A percentile compares a stretch with the other conserved stretches of the same genome.
Conservation (phyloP, 2,113 vertebrate species). For the Neodon shergylaensis region DNA sequence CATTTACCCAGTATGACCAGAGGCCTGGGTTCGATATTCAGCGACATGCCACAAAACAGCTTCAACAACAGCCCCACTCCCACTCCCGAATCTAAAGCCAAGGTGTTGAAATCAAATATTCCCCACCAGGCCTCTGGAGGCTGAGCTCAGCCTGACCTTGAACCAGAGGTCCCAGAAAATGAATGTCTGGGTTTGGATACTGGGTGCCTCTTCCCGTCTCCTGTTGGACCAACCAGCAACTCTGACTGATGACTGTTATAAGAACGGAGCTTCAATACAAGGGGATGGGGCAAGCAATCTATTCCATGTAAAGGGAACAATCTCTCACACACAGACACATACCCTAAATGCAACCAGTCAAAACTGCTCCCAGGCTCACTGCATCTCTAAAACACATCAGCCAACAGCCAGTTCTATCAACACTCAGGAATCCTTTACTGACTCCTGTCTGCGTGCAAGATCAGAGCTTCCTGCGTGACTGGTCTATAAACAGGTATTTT, state of each 20-base stretch:
- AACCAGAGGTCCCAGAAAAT: too few species aligned
- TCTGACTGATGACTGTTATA: not conserved
- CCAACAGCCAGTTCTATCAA: not conserved
- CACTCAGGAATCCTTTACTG: not conserved
- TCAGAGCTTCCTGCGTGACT: not conserved
- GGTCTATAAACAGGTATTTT: not conserved
- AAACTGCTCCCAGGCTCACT: not conserved
- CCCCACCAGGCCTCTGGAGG: not conserved
- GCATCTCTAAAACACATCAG: not conserved
- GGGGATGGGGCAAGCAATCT: not conserved
- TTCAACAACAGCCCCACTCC: not conserved
- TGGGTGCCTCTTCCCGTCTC: not conserved
- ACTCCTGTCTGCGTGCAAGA: not conserved
- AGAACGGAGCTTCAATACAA: not conserved
- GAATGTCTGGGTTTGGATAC: not conserved
- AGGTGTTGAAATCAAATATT: not conserved
- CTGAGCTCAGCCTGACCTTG: not conserved
- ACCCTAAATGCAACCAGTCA: not conserved
- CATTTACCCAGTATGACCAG: not conserved
- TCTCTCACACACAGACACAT: not conserved
- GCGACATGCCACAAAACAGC: not conserved
- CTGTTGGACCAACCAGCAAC: accelerated
- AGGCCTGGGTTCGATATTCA: not conserved
- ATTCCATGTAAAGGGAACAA: not conserved
- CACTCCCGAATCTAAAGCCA: not conserved